phyloP scores from a whole-genome alignment of 2,797 vertebrate species.

The Ataeniobius toweri region DNA sequence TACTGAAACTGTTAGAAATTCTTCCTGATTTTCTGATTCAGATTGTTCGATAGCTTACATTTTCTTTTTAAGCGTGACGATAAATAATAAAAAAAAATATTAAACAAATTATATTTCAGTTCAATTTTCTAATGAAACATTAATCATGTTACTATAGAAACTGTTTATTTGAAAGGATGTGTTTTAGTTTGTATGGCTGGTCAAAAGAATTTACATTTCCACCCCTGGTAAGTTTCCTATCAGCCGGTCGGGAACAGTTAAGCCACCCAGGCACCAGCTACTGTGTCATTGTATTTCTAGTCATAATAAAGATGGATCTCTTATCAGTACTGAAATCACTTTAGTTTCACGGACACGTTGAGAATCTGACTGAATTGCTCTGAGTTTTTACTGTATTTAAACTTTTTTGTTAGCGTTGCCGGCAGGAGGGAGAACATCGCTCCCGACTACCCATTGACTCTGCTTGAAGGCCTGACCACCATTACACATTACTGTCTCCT shows the following conservation, averaged over 20 bases:
- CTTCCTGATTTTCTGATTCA: not conserved
- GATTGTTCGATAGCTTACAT: not conserved
- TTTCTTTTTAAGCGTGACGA: not conserved
- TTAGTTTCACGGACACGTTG: not conserved
- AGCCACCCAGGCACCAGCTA: too few relatives aligned
- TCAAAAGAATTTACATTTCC: too few relatives aligned
- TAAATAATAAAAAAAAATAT: not conserved
- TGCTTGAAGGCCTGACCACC: conserved; percentile 93
- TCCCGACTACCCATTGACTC: conserved; percentile 94
- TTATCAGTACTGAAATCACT: too few relatives aligned
- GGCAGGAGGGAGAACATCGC: conserved; percentile 91
- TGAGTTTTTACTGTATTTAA: not conserved
- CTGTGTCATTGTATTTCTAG: too few relatives aligned
- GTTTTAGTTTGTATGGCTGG: not conserved
- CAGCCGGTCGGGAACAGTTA: too few relatives aligned
- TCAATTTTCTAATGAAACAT: not conserved
- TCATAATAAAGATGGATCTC: too few relatives aligned
- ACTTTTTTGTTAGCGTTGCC: conserved; percentile 71
- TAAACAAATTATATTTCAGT: not conserved
- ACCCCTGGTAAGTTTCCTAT: too few relatives aligned
- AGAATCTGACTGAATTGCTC: not conserved
- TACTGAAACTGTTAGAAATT: not conserved
- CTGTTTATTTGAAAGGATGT: not conserved
- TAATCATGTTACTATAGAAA: not conserved
- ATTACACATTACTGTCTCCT: conserved; percentile 95